These are phyloP conservation scores for Dasysyrphus tricinctus DNA, from an alignment of 2,888 invertebrate genomes.

Conservation along the genomic window DNA sequence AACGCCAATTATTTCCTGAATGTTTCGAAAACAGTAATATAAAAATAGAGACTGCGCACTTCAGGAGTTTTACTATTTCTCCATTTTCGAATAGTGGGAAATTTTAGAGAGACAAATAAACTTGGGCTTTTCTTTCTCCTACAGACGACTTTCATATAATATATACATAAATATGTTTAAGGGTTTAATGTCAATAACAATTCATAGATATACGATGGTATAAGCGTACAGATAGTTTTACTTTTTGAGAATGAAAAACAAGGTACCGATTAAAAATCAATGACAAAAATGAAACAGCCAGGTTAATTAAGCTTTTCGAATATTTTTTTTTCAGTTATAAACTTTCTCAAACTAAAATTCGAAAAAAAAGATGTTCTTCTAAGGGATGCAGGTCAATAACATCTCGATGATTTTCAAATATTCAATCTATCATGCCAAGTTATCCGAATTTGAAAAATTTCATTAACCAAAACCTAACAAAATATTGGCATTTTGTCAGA, in stretches of 20 bases:
- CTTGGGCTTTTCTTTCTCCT: neutral
- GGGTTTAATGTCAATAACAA: slow-evolving; percentile 6
- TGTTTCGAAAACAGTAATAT: neutral
- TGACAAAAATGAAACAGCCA: neutral
- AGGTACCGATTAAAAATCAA: slow-evolving; percentile 8
- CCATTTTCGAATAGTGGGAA: slow-evolving; percentile 33
- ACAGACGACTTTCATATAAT: neutral
- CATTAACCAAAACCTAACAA: no score
- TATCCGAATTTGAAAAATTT: no score
- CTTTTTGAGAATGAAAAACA: no score
- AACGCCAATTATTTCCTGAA: neutral
- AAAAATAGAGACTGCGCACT: slow-evolving; percentile 1
- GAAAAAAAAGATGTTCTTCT: no score
- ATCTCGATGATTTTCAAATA: no score
- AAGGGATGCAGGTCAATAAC: no score
- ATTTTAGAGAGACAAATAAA: neutral
- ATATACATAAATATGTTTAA: neutral
- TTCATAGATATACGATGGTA: neutral
- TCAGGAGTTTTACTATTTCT: neutral
- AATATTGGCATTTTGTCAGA: no score
- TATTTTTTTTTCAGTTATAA: neutral
- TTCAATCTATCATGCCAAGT: no score
- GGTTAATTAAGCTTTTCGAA: neutral
- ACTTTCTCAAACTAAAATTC: neutral
- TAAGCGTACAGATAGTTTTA: no score